These are phyloP conservation scores for Sympetrum striolatum DNA, from an alignment of 2,888 invertebrate species.

Conservation along the genomic window DNA sequence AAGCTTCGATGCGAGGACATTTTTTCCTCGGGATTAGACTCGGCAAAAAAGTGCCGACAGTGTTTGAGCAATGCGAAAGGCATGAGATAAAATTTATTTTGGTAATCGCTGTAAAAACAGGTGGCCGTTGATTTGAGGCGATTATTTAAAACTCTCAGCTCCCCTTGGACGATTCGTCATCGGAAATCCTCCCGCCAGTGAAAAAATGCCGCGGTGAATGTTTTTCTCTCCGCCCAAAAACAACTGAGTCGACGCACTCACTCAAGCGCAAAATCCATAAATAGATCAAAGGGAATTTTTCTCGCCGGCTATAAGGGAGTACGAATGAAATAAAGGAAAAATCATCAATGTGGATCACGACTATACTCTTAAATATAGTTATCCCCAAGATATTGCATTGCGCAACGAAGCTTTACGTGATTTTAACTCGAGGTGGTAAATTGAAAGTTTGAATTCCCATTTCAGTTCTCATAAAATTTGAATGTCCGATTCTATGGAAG, in stretches of 20 bases:
- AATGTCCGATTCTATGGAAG: no score
- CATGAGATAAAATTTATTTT: not conserved
- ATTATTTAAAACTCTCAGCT: not conserved
- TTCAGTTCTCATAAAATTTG: no score
- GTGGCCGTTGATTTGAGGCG: not conserved
- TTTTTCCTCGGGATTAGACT: not conserved
- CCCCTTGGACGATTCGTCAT: not conserved
- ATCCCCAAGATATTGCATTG: no score
- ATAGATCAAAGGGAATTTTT: not conserved
- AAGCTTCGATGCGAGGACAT: not conserved
- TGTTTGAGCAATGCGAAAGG: not conserved
- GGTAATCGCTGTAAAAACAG: not conserved
- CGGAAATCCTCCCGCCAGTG: not conserved
- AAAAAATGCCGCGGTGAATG: not conserved
- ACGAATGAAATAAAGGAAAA: no score
- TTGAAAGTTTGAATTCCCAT: no score
- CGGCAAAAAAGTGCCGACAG: not conserved
- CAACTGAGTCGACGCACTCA: not conserved
- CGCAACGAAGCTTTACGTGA: no score
- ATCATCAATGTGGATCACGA: no score
- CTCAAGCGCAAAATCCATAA: not conserved
- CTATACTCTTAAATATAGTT: no score
- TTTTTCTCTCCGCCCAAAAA: not conserved
- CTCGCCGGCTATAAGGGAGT: not conserved
- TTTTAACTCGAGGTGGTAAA: no score